Evolutionary conservation across 2,888 invertebrate species (phyloP).

Genomic region (Agriopis leucophaearia): DNA sequence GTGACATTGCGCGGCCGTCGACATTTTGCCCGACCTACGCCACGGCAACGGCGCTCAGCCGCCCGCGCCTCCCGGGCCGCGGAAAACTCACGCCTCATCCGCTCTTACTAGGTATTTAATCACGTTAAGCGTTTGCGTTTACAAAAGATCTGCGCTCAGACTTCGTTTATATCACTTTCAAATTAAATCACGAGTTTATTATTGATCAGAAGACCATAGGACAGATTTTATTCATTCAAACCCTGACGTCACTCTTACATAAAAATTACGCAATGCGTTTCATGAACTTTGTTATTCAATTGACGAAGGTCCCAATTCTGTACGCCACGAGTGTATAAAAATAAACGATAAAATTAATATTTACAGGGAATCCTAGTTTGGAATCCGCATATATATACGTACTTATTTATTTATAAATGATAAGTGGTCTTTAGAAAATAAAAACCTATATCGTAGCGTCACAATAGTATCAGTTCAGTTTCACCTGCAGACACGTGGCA

Average conservation of each 20-base stretch:
- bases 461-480: neutral
- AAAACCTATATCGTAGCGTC: neutral
- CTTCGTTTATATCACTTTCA: conserved; percentile 33
- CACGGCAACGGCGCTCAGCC: conserved; percentile 62
- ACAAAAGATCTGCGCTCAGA: conserved; percentile 37
- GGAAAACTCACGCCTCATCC: conserved; percentile 67
- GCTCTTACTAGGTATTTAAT: conserved; percentile 51
- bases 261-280: conserved; percentile 62
- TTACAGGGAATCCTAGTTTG: neutral
- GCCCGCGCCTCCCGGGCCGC: conserved; percentile 59
- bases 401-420: too few relatives aligned
- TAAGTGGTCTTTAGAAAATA: too few relatives aligned
- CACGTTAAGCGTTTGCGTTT: conserved; percentile 28
- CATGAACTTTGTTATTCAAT: conserved; percentile 49
- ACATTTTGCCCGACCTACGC: conserved; percentile 82
- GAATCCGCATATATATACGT: neutral
- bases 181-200: conserved; percentile 20
- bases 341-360: neutral
- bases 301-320: conserved; percentile 24
- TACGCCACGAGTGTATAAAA: neutral
- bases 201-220: neutral
- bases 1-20: conserved; percentile 83
- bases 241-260: conserved; percentile 57
- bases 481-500: neutral
- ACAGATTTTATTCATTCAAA: conserved; percentile 53